Conservation (phyloP, 2,797 vertebrate genomes). For the Chloroceryle amazona region DNA sequence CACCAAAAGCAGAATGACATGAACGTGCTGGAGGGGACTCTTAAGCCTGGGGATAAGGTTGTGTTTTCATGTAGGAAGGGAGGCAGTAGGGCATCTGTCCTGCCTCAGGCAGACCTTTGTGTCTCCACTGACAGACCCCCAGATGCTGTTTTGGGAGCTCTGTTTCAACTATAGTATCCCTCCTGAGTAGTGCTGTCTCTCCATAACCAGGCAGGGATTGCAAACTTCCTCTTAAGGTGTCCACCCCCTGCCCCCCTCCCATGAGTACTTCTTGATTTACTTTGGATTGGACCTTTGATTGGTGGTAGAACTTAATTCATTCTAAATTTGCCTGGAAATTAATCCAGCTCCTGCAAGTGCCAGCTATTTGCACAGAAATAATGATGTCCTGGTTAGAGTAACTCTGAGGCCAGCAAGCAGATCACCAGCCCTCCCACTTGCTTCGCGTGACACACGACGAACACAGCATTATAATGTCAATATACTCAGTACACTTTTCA, state of each 20-base stretch:
- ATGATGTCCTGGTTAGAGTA: rapidly evolving
- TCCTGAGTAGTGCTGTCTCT: neutral
- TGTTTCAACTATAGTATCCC: rapidly evolving
- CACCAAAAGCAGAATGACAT: neutral
- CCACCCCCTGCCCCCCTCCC: neutral
- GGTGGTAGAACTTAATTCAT: neutral
- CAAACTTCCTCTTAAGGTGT: neutral
- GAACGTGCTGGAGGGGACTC: neutral
- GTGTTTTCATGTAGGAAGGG: neutral
- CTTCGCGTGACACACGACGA: neutral
- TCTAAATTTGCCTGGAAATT: neutral
- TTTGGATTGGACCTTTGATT: neutral
- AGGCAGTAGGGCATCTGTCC: neutral
- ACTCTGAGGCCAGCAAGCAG: neutral
- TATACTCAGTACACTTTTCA: neutral
- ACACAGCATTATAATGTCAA: neutral
- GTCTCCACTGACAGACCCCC: neutral
- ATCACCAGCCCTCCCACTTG: neutral
- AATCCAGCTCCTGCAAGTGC: neutral
- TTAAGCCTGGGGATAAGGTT: neutral
- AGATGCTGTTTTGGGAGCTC: neutral
- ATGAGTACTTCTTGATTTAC: neutral
- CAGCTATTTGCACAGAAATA: neutral
- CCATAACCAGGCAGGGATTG: neutral
- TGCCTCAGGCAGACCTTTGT: neutral